Evolutionary conservation across 2,888 invertebrate species (phyloP).

Genomic region (Drosophila paranaensis): DNA sequence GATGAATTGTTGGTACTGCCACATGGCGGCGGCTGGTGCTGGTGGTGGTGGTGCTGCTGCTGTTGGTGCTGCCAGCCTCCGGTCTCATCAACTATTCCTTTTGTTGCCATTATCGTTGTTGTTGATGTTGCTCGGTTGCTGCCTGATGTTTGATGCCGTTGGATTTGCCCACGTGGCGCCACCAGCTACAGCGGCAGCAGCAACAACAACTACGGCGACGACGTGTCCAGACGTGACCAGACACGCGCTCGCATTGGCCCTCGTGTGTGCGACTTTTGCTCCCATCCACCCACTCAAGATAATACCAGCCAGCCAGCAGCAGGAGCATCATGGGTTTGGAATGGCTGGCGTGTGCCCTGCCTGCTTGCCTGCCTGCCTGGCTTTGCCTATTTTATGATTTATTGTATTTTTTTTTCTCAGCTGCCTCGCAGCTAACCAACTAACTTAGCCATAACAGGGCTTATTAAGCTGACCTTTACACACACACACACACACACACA

Average conservation of each 20-base stretch:
- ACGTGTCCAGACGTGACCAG: slow-evolving; percentile 69
- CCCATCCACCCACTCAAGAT: slow-evolving; percentile 3
- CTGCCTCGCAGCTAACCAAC: slow-evolving; percentile 46
- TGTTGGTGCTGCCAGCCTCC: slow-evolving; percentile 29
- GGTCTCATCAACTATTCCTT: slow-evolving; percentile 63
- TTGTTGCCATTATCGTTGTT: slow-evolving; percentile 33
- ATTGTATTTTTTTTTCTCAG: slow-evolving; percentile 67
- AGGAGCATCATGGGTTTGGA: background rate
- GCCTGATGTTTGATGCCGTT: slow-evolving; percentile 12
- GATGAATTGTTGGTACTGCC: slow-evolving; percentile 72
- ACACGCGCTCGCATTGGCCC: slow-evolving; percentile 53
- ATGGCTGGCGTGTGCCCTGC: slow-evolving; percentile 37
- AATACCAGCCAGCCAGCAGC: background rate
- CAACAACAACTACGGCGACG: slow-evolving; percentile 51
- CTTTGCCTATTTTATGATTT: slow-evolving; percentile 77
- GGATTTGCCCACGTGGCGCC: slow-evolving; percentile 67
- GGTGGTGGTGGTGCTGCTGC: background rate
- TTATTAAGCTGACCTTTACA: slow-evolving; percentile 70
- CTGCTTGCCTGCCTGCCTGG: slow-evolving; percentile 21
- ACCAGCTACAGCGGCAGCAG: slow-evolving; percentile 31
- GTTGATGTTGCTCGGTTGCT: slow-evolving; percentile 13
- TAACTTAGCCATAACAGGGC: slow-evolving; percentile 47
- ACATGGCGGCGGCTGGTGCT: slow-evolving; percentile 16
- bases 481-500: slow-evolving; percentile 40
- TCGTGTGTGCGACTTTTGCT: slow-evolving; percentile 27